Conservation (phyloP, 2,113 vertebrate species). For the Poeciliopsis turrubarensis region DNA sequence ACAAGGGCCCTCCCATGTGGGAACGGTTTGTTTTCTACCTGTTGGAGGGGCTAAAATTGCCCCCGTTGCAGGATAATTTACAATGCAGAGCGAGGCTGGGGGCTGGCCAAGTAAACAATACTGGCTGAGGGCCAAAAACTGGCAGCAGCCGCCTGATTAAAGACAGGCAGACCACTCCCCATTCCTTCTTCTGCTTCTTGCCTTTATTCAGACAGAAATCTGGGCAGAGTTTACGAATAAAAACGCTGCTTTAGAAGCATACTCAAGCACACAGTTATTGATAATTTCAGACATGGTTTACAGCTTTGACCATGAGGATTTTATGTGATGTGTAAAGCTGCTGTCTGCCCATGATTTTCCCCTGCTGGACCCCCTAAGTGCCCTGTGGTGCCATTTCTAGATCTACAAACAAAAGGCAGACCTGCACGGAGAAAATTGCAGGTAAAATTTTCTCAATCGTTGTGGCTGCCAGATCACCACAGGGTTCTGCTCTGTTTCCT, state of each 20-base stretch:
- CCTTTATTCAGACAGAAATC: conserved; percentile 13
- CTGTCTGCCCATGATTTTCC: not conserved
- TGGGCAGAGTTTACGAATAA: conserved; percentile 2
- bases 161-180: conserved; percentile 36
- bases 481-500: conserved; percentile 18
- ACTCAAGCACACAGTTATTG: not conserved
- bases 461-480: conserved; percentile 68
- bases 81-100: conserved; percentile 47
- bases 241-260: conserved; percentile 3
- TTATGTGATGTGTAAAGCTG: not conserved
- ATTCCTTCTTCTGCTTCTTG: conserved; percentile 6
- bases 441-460: conserved; percentile 46
- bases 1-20: conserved; percentile 32
- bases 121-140: conserved; percentile 60
- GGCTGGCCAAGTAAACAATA: conserved; percentile 70
- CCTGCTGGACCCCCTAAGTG: conserved; percentile 24
- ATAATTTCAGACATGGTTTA: not conserved
- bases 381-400: conserved; percentile 75
- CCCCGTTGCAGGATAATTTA: conserved; percentile 54
- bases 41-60: conserved; percentile 56
- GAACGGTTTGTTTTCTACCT: conserved; percentile 50
- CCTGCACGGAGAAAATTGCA: conserved; percentile 73
- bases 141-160: conserved; percentile 57
- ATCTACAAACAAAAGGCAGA: conserved; percentile 79
- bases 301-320: not conserved